Conservation (phyloP, 2,888 invertebrate genomes). For the Thymelicus sylvestris region DNA sequence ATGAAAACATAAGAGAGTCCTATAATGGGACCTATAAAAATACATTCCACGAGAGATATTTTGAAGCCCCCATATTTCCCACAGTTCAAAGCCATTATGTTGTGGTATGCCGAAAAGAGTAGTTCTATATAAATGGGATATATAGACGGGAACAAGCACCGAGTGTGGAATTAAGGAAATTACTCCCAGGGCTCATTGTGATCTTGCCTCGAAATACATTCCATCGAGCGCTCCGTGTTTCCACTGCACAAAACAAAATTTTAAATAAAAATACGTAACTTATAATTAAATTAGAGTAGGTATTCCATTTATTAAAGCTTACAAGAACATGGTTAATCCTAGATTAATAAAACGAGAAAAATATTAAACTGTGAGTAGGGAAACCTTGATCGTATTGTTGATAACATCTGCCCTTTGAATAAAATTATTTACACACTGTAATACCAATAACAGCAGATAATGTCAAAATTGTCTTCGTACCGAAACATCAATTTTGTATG, state of each 20-base stretch:
- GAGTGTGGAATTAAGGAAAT: slow-evolving; percentile 63
- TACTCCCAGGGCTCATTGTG: slow-evolving; percentile 56
- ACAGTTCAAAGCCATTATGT: slow-evolving; percentile 37
- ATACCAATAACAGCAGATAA: slow-evolving; percentile 4
- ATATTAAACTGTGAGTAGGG: neutral
- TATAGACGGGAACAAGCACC: slow-evolving; percentile 36
- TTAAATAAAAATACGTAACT: too few relatives aligned
- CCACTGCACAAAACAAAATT: slow-evolving; percentile 44
- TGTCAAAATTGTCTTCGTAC: slow-evolving; percentile 12
- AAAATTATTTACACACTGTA: slow-evolving; percentile 8
- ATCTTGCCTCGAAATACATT: slow-evolving; percentile 54
- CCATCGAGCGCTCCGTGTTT: slow-evolving; percentile 44
- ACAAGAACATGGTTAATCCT: too few relatives aligned
- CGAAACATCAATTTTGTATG: slow-evolving; percentile 14
- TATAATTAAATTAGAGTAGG: too few relatives aligned
- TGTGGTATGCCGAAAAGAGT: slow-evolving; percentile 35
- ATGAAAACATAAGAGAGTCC: neutral
- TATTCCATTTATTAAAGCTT: too few relatives aligned
- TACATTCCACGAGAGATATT: slow-evolving; percentile 30
- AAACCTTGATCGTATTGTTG: slow-evolving; percentile 6
- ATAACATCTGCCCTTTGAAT: slow-evolving; percentile 12
- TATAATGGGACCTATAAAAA: slow-evolving; percentile 12
- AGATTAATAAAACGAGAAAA: neutral
- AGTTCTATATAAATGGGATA: slow-evolving; percentile 27
- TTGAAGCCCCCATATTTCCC: slow-evolving; percentile 34